Conservation (phyloP, 2,797 vertebrate genomes). For the Nyctalus aviator region DNA sequence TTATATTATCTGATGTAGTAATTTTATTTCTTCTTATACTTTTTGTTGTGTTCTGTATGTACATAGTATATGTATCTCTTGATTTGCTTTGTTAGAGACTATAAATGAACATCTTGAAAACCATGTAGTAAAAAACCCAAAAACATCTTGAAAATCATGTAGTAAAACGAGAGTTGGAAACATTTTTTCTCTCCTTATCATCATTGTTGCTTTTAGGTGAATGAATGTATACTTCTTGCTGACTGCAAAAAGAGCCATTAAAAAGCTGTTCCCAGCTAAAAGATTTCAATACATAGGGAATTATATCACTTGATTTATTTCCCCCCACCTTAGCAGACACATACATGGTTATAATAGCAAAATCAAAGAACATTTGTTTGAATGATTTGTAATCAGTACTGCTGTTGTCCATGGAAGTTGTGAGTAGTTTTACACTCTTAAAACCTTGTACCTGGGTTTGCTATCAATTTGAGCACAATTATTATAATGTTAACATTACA, state of each 20-base stretch:
- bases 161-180: constrained; percentile 83
- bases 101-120: constrained; percentile 87
- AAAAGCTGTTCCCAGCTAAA: constrained; percentile 88
- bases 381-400: constrained; percentile 77
- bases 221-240: constrained; percentile 86
- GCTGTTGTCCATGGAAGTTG: constrained; percentile 64
- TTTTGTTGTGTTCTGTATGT: constrained; percentile 80
- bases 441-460: constrained; percentile 53
- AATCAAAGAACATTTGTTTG: constrained; percentile 77
- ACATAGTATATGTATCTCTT: constrained; percentile 85
- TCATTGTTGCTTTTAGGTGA: constrained; percentile 86
- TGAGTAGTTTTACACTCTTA: constrained; percentile 49
- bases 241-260: constrained; percentile 86
- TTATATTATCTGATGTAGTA: constrained; percentile 60
- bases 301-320: constrained; percentile 62
- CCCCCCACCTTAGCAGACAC: neutral
- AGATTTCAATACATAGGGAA: constrained; percentile 81
- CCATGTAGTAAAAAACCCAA: constrained; percentile 82
- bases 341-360: constrained; percentile 52
- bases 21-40: constrained; percentile 81
- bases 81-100: constrained; percentile 88
- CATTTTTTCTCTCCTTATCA: constrained; percentile 83
- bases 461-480: constrained; percentile 62
- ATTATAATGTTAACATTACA: constrained; percentile 68
- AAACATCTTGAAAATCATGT: constrained; percentile 84